Evolutionary conservation across 2,113 vertebrate genomes (phyloP).

Genomic region (Micronycteris hirsuta): DNA sequence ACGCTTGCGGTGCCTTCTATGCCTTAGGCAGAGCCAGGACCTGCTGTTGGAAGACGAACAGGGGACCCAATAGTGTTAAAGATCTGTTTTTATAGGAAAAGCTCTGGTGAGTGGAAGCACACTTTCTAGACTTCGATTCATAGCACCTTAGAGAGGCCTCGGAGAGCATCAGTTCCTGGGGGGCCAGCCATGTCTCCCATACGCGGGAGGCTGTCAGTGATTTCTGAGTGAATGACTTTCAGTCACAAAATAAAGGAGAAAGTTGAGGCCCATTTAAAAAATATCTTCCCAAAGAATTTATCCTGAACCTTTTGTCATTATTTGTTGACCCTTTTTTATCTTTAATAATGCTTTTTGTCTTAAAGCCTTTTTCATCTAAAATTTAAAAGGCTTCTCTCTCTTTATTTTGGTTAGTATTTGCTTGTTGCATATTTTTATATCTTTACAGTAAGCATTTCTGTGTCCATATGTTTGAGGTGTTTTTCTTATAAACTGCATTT

Average conservation of each 20-base stretch:
- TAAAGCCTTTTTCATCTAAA: not conserved
- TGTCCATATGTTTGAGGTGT: not conserved
- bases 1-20: not conserved
- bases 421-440: not conserved
- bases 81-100: not conserved
- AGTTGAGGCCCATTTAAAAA: not conserved
- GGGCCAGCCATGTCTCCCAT: not conserved
- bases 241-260: not conserved
- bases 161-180: not conserved
- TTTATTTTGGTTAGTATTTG: not conserved
- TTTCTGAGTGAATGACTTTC: not conserved
- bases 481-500: not conserved
- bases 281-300: not conserved
- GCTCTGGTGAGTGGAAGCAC: not conserved
- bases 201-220: rapidly evolving
- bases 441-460: not conserved
- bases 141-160: not conserved
- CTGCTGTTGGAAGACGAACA: not conserved
- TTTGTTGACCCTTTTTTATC: not conserved
- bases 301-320: not conserved
- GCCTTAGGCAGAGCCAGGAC: not conserved
- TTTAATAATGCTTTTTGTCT: not conserved
- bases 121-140: not conserved
- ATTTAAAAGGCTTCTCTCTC: not conserved
- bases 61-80: not conserved